Base-by-base conservation (phyloP, 1,140 invertebrate species). In the Lepidurus couesii region DNA sequence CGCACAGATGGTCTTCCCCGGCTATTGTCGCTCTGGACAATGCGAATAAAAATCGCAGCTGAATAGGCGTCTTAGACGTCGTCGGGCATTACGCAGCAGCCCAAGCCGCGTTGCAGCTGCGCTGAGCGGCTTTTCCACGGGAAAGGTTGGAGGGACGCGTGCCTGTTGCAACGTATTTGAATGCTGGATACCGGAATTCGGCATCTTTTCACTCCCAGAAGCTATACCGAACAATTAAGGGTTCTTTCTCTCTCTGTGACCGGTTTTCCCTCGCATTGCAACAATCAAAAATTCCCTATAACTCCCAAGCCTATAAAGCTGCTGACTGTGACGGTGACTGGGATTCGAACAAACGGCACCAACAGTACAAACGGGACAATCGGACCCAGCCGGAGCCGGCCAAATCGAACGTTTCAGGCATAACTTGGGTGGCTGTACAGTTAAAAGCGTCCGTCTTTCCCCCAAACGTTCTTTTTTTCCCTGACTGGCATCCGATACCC, bases 41-140 rank as follows among this genome's bases (percentile, higher is more conserved):
- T 65, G 7, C 53, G 53, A 16, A 9, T 65, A 65, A 65, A 65
- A 9, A 65, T 65, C 53, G n/a, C 6, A 13, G 53, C 21, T 65
- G 53, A 65, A 65, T 9, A 16, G 53, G 53, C 53, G 53, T 65
- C 53, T 65, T 65, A 65, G 53, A 65, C 53, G 53, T 65, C 53
- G 53, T 9, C 16, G 8, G 53, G 53, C 16, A 65, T 65, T 65
- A 65, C 53, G 13, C 53, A 65, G 53, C 53, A 65, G 34, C 34
- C 34, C n/a, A 65, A 65, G 53, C 53, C 16, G 53, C 8, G 53
- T 65, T 65, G 53, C 53, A 65, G 53, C 53, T 65, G 53, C 53
- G 21, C 53, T 21, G 0, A 7, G 8, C 13, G 9, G 53, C 8
- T 16, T 65, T 34, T 34, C 2, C 13, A 65, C 47, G 1, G 53